These are phyloP conservation scores for Rhorus exstirpatorius DNA, from an alignment of 2,888 invertebrate genomes.

Conservation along the genomic window DNA sequence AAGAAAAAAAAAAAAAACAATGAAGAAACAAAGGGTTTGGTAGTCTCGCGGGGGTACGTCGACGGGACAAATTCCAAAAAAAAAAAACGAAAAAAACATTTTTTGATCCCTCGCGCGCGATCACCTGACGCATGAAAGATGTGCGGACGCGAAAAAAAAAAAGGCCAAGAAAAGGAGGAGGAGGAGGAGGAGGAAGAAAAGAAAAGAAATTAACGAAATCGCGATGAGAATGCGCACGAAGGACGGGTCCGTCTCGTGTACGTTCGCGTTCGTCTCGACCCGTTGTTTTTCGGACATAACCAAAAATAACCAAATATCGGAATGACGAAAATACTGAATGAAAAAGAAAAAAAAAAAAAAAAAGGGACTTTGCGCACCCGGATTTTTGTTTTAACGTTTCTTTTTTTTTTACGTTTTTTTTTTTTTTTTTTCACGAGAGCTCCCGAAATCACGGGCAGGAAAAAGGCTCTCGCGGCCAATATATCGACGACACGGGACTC, in stretches of 20 bases:
- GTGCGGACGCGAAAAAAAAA: conserved; percentile 33
- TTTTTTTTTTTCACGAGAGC: conserved; percentile 48
- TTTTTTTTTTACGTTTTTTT: conserved; percentile 51
- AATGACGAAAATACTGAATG: conserved; percentile 72
- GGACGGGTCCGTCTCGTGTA: conserved; percentile 17
- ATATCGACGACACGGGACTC: conserved; percentile 23
- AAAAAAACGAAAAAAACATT: conserved; percentile 32
- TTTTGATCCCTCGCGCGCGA: conserved; percentile 36
- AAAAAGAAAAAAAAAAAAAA: not conserved
- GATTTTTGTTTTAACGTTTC: no score
- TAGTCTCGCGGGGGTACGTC: conserved; percentile 11
- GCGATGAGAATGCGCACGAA: conserved; percentile 51
- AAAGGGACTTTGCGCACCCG: conserved; percentile 27
- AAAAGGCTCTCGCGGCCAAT: conserved; percentile 34
- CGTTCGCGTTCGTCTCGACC: conserved; percentile 38
- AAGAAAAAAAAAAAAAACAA: conserved; percentile 66
- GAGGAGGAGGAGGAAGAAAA: not conserved
- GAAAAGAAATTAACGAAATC: conserved; percentile 43
- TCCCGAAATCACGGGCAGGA: conserved; percentile 46
- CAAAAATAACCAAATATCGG: conserved; percentile 77
- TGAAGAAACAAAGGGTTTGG: not conserved
- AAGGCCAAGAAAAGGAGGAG: not conserved
- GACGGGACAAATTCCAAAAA: no score
- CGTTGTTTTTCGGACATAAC: conserved; percentile 65
- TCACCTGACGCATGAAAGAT: conserved; percentile 42